A percentile compares a stretch with the other conserved stretches of the same genome.
phyloP scores from a whole-genome alignment of 1,140 invertebrate species.

The Schlechtendalia chinensis region DNA sequence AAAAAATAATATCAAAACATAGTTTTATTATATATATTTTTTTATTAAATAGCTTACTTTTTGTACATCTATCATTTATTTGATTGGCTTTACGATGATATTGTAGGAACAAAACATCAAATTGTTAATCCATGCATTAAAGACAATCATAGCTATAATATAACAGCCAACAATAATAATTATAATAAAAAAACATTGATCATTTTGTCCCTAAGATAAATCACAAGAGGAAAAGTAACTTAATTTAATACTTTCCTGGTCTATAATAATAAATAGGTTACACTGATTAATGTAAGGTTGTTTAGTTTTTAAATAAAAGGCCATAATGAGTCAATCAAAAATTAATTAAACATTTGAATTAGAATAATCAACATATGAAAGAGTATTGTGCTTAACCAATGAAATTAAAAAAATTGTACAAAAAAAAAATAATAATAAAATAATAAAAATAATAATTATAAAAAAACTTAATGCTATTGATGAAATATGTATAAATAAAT shows the following conservation, averaged over 20 bases:
- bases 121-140: slow-evolving; percentile 22
- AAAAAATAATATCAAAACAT: slow-evolving; percentile 9
- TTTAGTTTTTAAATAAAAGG: slow-evolving; percentile 17
- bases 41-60: slow-evolving; percentile 45
- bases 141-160: slow-evolving; percentile 26
- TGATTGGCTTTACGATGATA: slow-evolving; percentile 28
- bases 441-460: slow-evolving; percentile 13
- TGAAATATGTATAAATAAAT: slow-evolving; percentile 5
- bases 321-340: slow-evolving; percentile 28
- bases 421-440: no score
- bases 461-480: slow-evolving; percentile 27
- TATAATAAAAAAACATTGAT: slow-evolving; percentile 42
- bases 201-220: slow-evolving; percentile 46
- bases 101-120: slow-evolving; percentile 30
- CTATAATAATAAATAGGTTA: slow-evolving; percentile 26
- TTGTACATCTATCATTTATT: slow-evolving; percentile 44
- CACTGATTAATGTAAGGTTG: neutral
- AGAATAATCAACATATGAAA: slow-evolving; percentile 20
- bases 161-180: slow-evolving; percentile 45
- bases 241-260: slow-evolving; percentile 44
- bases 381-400: slow-evolving; percentile 4
- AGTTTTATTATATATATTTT: slow-evolving; percentile 14
- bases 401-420: slow-evolving; percentile 12
- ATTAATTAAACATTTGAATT: slow-evolving; percentile 32
- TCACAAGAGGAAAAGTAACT: slow-evolving; percentile 41